Evolutionary conservation across 2,113 vertebrate genomes (phyloP), one percentile per base, ranked within the genome.

Genomic region (Larimichthys polyactis): DNA sequence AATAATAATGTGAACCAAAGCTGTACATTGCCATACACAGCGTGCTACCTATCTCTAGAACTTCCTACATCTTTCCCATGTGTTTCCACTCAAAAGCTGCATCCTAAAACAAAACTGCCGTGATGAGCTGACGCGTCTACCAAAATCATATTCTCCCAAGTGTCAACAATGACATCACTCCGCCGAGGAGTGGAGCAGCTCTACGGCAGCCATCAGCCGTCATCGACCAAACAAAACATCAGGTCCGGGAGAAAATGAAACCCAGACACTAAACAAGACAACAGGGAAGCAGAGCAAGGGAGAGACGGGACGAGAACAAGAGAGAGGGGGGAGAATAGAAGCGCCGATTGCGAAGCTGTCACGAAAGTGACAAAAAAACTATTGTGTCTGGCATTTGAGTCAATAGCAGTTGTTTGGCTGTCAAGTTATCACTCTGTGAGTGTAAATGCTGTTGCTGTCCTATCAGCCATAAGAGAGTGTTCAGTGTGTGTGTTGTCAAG

Each of bases 401-500:
- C 84, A 73, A 79, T 75, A 91, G 85, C 84, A 79, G 83, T 75
- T 69, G 82, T 89, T 89, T 86, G 62, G 70, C 86, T 88, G 91
- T 90, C 90, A 91, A 83, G 89, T 91, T 88, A 84, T 87, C 78
- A 19, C 84, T 81, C 77, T 75, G 20, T 12, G 40, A 75, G 88
- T 88, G 87, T 87, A 83, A 92, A 92, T 88, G 88, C 75, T 82
- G 87, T 87, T 85, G 55, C 27, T 3, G 88, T 70, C 82, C 85
- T 48, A 88, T 91, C 88, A 87, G 75, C 74, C 54, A 73, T 70
- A 43, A 81, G 58, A 70, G 65, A 59, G 72, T 54, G 69, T 55
- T 52, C 10, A 1, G n/a, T 51, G 71, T 71, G 73, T 65, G 70
- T 29, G 84, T 83, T 70, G 73, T 85, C 69, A 77, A 55, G 83